Base-by-base conservation (phyloP, 1,140 invertebrate species). In the Delia radicum region DNA sequence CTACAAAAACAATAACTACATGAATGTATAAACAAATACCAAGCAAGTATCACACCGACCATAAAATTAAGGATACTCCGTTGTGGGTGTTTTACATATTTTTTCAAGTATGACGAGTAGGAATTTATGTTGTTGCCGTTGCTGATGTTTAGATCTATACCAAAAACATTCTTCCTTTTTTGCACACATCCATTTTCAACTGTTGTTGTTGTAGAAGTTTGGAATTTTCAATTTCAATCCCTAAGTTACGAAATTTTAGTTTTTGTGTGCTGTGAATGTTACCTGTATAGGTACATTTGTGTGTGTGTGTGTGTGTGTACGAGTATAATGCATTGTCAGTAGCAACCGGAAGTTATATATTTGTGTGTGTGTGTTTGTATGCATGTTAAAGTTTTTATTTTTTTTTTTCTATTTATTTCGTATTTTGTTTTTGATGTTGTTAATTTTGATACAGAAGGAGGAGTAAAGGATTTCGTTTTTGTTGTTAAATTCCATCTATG, bases 311-410 rank as follows among this genome's bases (percentile, higher is more conserved):
- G 48, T 21, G n/a, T 33, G 29, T 69, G 29, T 21, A 27, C 0
- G 24, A 15, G 62, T 13, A 63, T 27, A 24, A 63, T 63, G 29
- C 65, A 69, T 69, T 69, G 65, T 69, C 65, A 69, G 65, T 69
- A 18, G 65, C 65, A 69, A 69, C 65, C 65, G 65, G 65, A 69
- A 69, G 31, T 69, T 28, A 69, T 33, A 69, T 69, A 69, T 69
- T 69, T 69, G 65, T 69, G 37, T 5, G 37, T 42, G n/a, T 55
- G n/a, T n/a, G 8, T 55, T 55, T 24, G n/a, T 21, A 18, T 55
- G n/a, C 18, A 55, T 55, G 18, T 55, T 55, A 8, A 21, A 55
- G 3, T 21, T n/a, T 1, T 48, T 15, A 15, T 15, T 42, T 21
- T 55, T 55, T 21, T 5, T 21, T 18, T 55, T 55, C 5, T 55